Evolutionary conservation across 2,113 vertebrate genomes (phyloP).

Genomic region (Balaenoptera acutorostrata): DNA sequence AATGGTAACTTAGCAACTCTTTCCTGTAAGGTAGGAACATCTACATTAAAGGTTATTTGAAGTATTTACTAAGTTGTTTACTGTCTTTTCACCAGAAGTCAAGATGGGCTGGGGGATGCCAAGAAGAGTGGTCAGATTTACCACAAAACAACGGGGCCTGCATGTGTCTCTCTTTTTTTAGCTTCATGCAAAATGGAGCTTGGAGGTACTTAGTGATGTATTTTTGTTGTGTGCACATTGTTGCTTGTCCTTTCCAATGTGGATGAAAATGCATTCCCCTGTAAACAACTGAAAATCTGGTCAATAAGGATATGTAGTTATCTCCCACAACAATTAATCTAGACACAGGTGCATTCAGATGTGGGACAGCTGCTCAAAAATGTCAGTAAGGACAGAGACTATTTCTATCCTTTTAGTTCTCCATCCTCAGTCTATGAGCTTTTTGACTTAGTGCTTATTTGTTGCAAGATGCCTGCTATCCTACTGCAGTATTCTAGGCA

Average conservation of each 20-base stretch:
- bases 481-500: not conserved
- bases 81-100: not conserved
- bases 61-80: not conserved
- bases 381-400: not conserved
- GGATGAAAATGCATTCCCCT: not conserved
- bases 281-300: not conserved
- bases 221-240: not conserved
- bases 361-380: not conserved
- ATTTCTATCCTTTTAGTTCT: not conserved
- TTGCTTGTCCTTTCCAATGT: not conserved
- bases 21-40: not conserved
- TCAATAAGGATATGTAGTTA: not conserved
- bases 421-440: not conserved
- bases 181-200: not conserved
- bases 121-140: not conserved
- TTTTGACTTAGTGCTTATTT: not conserved
- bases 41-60: not conserved
- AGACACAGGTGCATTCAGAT: not conserved
- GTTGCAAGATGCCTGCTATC: not conserved
- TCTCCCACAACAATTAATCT: not conserved
- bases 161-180: not conserved
- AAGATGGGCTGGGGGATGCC: not conserved
- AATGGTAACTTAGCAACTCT: not conserved
- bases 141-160: too few species aligned
- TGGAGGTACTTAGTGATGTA: too few species aligned